Percentiles rank a stretch among this genome's conserved stretches.
These are phyloP conservation scores for Perithous albicinctus DNA, from an alignment of 2,888 invertebrate genomes.

Conservation along the genomic window DNA sequence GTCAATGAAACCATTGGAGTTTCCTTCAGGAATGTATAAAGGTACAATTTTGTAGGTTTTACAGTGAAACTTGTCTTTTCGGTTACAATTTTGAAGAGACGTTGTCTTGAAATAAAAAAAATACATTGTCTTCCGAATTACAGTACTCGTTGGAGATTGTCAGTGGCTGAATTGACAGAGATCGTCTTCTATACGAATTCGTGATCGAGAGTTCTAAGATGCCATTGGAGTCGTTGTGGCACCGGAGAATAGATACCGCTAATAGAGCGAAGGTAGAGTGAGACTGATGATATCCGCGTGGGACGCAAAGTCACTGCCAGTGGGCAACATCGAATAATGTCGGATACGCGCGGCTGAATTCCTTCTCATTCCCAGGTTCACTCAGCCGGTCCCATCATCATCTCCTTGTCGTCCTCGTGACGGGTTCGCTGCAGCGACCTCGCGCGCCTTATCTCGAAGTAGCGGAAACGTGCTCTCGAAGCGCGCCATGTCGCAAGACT, in stretches of 20 bases:
- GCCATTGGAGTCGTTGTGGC: neutral
- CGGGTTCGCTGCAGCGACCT: slow-evolving; percentile 43
- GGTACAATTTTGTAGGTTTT: too few species aligned
- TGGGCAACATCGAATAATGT: slow-evolving; percentile 46
- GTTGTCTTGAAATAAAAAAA: too few species aligned
- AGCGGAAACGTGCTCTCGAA: slow-evolving; percentile 76
- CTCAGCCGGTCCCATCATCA: too few species aligned
- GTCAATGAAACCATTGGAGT: too few species aligned
- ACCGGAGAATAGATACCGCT: neutral
- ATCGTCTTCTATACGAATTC: too few species aligned
- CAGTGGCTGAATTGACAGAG: too few species aligned
- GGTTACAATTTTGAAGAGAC: too few species aligned
- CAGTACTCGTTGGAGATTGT: too few species aligned
- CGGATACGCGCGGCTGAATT: slow-evolving; percentile 57
- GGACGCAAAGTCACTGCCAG: slow-evolving; percentile 36
- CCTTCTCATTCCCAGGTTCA: slow-evolving; percentile 33
- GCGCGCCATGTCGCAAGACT: slow-evolving; percentile 66
- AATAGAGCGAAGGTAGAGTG: slow-evolving; percentile 11
- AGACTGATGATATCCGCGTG: slow-evolving; percentile 49
- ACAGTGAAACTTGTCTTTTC: too few species aligned
- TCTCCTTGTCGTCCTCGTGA: slow-evolving; percentile 22
- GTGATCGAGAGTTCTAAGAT: neutral
- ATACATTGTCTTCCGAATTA: too few species aligned
- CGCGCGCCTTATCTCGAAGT: slow-evolving; percentile 74
- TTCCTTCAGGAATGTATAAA: too few species aligned